Base-by-base conservation (phyloP, 2,888 invertebrate species). In the Chydorus sphaericus region DNA sequence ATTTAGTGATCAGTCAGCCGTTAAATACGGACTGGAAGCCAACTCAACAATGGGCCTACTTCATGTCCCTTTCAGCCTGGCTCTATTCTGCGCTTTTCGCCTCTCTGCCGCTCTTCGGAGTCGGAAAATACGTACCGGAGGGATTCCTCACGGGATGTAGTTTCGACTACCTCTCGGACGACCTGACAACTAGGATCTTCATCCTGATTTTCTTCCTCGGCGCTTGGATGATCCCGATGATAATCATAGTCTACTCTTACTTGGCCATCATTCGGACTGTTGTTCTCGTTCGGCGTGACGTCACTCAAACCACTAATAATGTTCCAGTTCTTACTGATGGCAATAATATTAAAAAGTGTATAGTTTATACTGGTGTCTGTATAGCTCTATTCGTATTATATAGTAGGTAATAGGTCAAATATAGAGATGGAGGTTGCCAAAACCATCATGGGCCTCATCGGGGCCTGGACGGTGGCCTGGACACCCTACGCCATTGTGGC, bases 161-260 rank as follows among this genome's bases (percentile, higher is more conserved):
- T 2, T 71, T 69, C 58, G 71, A 71, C 62, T 71, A 70, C 60
- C n/a, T 39, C 18, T n/a, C n/a, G n/a, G n/a, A n/a, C 8, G 20
- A 23, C 16, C 7, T n/a, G 7, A n/a, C 8, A 7, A 39, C n/a
- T 39, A 77, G 78, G 53, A 74, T 77, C 59, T 88, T 84, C 66
- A 85, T 86, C 65, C 76, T 85, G 61, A 67, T 77, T 5, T 84
- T 84, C 67, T 86, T 85, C 67, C 75, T 80, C 33, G 83, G 80
- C 1, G 87, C 81, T 48, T 90, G 82, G 80, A 74, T 82, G 2
- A 66, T 82, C 2, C 90, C 90, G 0, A 75, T 89, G 60, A 65
- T 71, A 33, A 71, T 81, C 11, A 88, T 89, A 49, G 70, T 78
- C 7, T 82, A 78, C 66, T 84, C 84, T 63, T 90, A 90, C 66